Base-by-base conservation (phyloP, 2,888 invertebrate genomes). In the Xestia sexstrigata region DNA sequence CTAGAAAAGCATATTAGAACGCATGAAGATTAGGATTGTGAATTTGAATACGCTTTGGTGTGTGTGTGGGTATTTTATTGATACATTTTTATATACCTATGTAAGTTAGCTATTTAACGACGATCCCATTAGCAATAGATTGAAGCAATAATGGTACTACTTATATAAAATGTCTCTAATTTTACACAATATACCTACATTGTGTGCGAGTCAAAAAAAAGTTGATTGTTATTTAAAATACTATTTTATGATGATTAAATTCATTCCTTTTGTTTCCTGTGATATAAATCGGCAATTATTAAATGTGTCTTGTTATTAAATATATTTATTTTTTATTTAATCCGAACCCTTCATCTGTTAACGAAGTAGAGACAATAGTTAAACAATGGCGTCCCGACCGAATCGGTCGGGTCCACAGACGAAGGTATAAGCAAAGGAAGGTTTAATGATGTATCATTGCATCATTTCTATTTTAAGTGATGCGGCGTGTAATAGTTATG, bases 1-100 rank as follows among this genome's bases (percentile, higher is more conserved):
- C 90, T 93, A 30, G 90, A 93, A 60, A 92, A 91, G 69, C 95
- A 95, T 85, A 70, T 83, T 63, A 65, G 65, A 60, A 84, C 67
- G 55, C 86, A 84, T 62, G 74, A 77, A 23, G 55, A 30, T 39
- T 81, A 74, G 52, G 39, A 39, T 30, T 17, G 30, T 52, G 52
- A 11, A n/a, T 55, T 55, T 52, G 4, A 49, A 49, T 49, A 49
- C 1, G 9, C 23, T 3, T n/a, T n/a, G n/a, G n/a, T n/a, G 52
- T 8, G 9, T 52, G 23, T 52, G 52, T 9, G 17, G 26, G 47
- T 60, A 17, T 60, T 47, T 20, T 63, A 30, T 52, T 30, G n/a
- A 30, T 17, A 76, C 1, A 45, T 76, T 76, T 52, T 0, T 35
- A 9, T n/a, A 23, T 30, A n/a, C n/a, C n/a, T 52, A 5, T n/a